phyloP scores from a whole-genome alignment of 2,888 invertebrate species.

The Trichacis sp. region DNA sequence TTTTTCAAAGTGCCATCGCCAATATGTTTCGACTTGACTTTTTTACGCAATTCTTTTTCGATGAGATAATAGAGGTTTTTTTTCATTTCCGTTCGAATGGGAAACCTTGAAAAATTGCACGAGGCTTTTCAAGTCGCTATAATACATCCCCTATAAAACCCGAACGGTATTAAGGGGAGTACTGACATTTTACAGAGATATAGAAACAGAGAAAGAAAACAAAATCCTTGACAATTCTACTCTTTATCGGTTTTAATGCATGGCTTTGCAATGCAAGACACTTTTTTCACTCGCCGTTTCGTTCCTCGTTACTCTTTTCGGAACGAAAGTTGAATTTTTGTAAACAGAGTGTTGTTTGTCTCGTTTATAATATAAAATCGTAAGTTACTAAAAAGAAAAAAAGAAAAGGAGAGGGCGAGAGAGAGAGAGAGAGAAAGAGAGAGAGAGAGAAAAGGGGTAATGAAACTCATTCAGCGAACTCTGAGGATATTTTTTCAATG shows the following conservation, averaged over 20 bases:
- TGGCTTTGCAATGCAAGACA: constrained; percentile 32
- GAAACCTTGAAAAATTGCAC: constrained; percentile 1
- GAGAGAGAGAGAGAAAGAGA: neutral
- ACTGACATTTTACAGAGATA: constrained; percentile 44
- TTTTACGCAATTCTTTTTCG: neutral
- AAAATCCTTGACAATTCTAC: constrained; percentile 29
- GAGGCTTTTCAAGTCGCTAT: too few relatives aligned
- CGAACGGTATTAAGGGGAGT: constrained; percentile 57
- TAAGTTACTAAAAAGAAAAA: neutral
- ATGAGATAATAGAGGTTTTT: neutral
- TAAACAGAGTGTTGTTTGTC: constrained; percentile 5
- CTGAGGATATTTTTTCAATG: constrained; percentile 6
- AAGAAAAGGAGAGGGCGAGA: neutral
- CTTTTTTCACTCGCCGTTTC: constrained; percentile 8
- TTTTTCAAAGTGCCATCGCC: too few relatives aligned
- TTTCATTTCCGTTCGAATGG: neutral
- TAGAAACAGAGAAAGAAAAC: constrained; percentile 10
- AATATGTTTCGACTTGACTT: too few relatives aligned
- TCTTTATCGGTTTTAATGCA: constrained; percentile 21
- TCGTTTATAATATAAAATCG: neutral
- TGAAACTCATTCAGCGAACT: neutral
- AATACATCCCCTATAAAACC: constrained; percentile 14
- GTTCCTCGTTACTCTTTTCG: neutral
- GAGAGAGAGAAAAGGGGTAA: neutral
- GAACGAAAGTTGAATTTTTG: neutral